phyloP scores from a whole-genome alignment of 2,797 vertebrate species.

The Muraenolepis orangiensis region DNA sequence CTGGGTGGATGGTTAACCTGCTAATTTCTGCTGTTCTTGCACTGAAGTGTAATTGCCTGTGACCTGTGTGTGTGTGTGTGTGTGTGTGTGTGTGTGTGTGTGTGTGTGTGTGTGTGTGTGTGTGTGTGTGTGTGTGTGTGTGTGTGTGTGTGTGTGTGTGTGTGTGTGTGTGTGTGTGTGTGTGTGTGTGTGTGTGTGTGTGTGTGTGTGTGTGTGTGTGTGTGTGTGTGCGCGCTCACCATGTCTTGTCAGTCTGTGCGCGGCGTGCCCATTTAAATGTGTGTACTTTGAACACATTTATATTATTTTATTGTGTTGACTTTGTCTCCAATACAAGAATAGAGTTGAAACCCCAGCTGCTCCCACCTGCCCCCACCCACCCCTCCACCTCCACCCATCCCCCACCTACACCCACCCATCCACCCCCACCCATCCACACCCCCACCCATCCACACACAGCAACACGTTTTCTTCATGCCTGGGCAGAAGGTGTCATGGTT shows the following conservation, averaged over 20 bases:
- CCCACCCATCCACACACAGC: neutral
- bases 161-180: neutral
- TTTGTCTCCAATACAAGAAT: neutral
- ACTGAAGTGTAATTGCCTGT: conserved; percentile 72
- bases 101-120: neutral
- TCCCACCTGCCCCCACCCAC: too few relatives aligned
- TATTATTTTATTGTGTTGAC: neutral
- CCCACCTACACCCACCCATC: neutral
- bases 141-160: conserved; percentile 4
- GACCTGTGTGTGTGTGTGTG: conserved; percentile 34
- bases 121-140: neutral
- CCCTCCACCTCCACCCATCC: too few relatives aligned
- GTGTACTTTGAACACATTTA: neutral
- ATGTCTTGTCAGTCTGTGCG: conserved; percentile 14
- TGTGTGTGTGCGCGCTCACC: neutral
- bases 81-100: neutral
- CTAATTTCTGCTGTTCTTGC: conserved; percentile 72
- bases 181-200: conserved; percentile 3
- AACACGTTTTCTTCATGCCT: neutral
- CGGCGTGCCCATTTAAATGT: neutral
- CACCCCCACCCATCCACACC: neutral
- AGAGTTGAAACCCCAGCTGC: too few relatives aligned
- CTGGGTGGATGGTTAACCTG: conserved; percentile 77
- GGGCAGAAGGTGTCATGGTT: too few relatives aligned
- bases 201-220: neutral